Percentiles rank a stretch among this genome's conserved stretches.
These are phyloP conservation scores for Sinopyrophorus schimmeli DNA, from an alignment of 2,888 invertebrate genomes.

Conservation along the genomic window DNA sequence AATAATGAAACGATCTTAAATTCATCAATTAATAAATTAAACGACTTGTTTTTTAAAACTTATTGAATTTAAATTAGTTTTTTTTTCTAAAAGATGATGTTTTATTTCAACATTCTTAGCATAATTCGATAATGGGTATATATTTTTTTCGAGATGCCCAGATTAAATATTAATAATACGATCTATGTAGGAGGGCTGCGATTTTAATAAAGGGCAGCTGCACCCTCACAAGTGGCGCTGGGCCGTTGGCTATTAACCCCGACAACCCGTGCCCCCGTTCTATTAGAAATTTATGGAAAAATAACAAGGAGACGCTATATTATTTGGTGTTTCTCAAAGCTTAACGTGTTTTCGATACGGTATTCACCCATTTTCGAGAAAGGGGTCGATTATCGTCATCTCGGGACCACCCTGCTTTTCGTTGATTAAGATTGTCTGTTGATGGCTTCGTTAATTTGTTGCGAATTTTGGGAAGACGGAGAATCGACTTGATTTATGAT, in stretches of 20 bases:
- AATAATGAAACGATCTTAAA: no score
- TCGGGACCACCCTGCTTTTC: no score
- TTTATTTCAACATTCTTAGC: not conserved
- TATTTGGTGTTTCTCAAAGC: slow-evolving; percentile 30
- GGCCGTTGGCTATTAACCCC: slow-evolving; percentile 34
- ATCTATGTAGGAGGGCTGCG: slow-evolving; percentile 29
- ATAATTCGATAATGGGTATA: no score
- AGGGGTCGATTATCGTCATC: slow-evolving; percentile 35
- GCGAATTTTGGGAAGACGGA: no score
- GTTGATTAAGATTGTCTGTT: no score
- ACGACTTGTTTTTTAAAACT: no score
- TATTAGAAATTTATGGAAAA: slow-evolving; percentile 35
- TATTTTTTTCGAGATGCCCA: slow-evolving; percentile 14
- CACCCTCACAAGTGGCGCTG: slow-evolving; percentile 29
- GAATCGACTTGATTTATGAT: no score
- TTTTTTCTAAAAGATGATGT: no score
- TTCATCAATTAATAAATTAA: no score
- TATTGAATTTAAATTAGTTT: no score
- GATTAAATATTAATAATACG: slow-evolving; percentile 29
- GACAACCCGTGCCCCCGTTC: slow-evolving; percentile 33
- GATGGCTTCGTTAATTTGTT: no score
- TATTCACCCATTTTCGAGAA: slow-evolving; percentile 37
- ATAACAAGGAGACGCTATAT: slow-evolving; percentile 40
- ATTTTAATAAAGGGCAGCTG: slow-evolving; percentile 31
- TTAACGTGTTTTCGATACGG: slow-evolving; percentile 32